A percentile compares a stretch with the other conserved stretches of the same genome.
phyloP scores from a whole-genome alignment of 2,888 invertebrate species.

The Agonopterix heracliana region DNA sequence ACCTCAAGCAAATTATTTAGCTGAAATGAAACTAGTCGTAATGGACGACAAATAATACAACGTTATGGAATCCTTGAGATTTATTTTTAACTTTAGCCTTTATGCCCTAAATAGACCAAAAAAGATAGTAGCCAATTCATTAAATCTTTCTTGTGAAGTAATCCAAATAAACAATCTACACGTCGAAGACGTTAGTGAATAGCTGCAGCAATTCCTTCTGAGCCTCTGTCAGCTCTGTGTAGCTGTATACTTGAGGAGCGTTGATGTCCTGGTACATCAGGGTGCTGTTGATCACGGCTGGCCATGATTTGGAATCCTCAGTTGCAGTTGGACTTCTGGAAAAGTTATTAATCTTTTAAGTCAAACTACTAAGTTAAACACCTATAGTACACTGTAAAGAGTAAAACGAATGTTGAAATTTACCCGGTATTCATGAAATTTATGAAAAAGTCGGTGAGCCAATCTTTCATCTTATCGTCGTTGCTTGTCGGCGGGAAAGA shows the following conservation, averaged over 20 bases:
- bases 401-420: constrained; percentile 11
- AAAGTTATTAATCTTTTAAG: constrained; percentile 10
- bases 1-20: too few relatives aligned
- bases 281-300: constrained; percentile 20
- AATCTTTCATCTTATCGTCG: constrained; percentile 37
- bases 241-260: constrained; percentile 20
- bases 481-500: constrained; percentile 19
- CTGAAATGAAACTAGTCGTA: too few relatives aligned
- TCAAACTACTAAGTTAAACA: too few relatives aligned
- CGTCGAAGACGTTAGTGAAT: neutral
- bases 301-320: constrained; percentile 25
- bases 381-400: too few relatives aligned
- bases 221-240: neutral
- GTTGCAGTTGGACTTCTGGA: constrained; percentile 42
- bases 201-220: constrained; percentile 3
- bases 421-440: constrained; percentile 52
- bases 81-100: too few relatives aligned
- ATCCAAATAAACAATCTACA: too few relatives aligned
- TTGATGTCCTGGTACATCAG: constrained; percentile 36
- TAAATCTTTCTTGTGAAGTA: too few relatives aligned
- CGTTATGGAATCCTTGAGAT: too few relatives aligned
- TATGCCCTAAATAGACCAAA: too few relatives aligned
- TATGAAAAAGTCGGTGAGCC: constrained; percentile 43
- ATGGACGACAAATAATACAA: too few relatives aligned
- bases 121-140: too few relatives aligned